phyloP scores from a whole-genome alignment of 2,797 vertebrate genomes.

The Spinibarbus caldwelli region DNA sequence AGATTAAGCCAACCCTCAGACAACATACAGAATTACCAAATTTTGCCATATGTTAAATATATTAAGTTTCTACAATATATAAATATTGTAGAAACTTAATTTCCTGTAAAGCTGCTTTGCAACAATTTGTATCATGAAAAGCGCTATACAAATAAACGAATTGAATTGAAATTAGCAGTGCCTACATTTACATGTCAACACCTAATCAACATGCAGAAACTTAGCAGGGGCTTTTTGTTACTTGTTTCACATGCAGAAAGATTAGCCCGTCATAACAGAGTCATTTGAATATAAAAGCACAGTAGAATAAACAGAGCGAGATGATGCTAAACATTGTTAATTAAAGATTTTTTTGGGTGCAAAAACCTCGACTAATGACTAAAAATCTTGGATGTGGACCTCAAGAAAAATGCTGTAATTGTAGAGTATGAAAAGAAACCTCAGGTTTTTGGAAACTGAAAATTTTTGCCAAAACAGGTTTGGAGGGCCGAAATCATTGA shows the following conservation, averaged over 20 bases:
- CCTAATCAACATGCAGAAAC: not conserved
- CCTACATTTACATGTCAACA: constrained; percentile 10
- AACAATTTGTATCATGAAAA: no score
- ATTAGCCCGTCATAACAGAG: not conserved
- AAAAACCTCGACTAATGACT: not conserved
- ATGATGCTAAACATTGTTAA: not conserved
- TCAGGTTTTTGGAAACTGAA: not conserved
- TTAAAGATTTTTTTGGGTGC: not conserved
- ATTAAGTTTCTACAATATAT: no score
- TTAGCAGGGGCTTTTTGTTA: not conserved
- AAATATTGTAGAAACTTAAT: no score
- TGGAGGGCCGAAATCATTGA: not conserved
- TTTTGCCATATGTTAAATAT: no score
- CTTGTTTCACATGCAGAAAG: not conserved
- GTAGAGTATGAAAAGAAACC: not conserved
- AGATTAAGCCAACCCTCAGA: no score
- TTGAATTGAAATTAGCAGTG: no score
- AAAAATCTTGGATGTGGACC: not conserved
- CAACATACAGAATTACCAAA: no score
- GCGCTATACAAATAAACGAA: no score
- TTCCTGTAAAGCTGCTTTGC: no score
- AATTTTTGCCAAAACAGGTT: no score
- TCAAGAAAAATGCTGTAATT: not conserved
- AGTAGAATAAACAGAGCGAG: not conserved
- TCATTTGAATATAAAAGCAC: not conserved